Base-by-base conservation (phyloP, 2,888 invertebrate species). In the Xestia xanthographa region DNA sequence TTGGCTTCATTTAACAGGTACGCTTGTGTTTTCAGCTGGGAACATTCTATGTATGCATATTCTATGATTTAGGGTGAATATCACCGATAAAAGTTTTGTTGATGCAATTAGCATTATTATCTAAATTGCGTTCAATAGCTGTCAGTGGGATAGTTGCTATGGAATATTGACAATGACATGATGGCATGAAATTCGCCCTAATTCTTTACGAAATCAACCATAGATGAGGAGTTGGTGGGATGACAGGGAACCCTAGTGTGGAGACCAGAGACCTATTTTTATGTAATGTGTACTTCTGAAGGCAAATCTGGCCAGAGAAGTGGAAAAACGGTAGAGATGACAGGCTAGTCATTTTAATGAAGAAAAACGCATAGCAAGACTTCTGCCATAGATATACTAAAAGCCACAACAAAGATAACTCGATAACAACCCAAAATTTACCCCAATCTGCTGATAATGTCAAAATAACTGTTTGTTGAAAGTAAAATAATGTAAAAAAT, bases 401-500 rank as follows among this genome's bases (percentile, higher is more conserved):
- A 29, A 41, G 29, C 11, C 20, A 17, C n/a, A 29, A 29, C 41
- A 53, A 14, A 75, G 26, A 38, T 74, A 82, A 75, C 68, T 68
- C 58, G 53, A 56, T 58, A 82, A 80, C 60, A 67, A 75, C 63
- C 50, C 12, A 43, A 68, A 60, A 76, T 75, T 70, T 29, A 45
- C 66, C 65, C 50, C 74, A 72, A 77, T 76, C 70, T 60, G 38
- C 41, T 58, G 66, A 83, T 85, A 80, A 85, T 83, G 76, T 79
- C 66, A 75, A 84, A 83, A 78, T 85, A 85, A 86, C 85, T 71
- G 86, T 85, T 63, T 75, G 72, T 68, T 62, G 66, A 62, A 66
- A 65, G 58, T 66, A 53, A 84, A 72, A 11, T 62, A 76, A 70
- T 45, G 34, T 73, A 66, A 79, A 82, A 80, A 70, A 50, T 62